A percentile compares a stretch with the other conserved stretches of the same genome.
Evolutionary conservation across 2,113 vertebrate species (phyloP).

Genomic region (Anhinga anhinga): DNA sequence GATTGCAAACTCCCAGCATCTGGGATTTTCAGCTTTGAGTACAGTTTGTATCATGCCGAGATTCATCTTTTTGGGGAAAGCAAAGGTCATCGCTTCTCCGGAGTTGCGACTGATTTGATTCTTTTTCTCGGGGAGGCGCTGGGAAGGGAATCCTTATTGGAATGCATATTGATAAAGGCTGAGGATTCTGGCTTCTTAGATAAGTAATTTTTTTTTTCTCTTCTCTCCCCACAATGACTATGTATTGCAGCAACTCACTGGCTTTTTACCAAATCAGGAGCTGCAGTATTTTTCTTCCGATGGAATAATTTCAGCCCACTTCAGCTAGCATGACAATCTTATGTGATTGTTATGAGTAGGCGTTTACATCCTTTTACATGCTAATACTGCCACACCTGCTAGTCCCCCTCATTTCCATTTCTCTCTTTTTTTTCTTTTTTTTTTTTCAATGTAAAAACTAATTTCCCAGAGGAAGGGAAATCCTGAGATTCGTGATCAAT

Average conservation of each 20-base stretch:
- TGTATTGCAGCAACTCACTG: conserved; percentile 81
- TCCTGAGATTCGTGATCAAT: conserved; percentile 44
- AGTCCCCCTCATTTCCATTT: conserved; percentile 68
- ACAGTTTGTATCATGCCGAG: conserved; percentile 61
- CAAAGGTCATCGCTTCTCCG: conserved; percentile 27
- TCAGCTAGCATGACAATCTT: conserved; percentile 77
- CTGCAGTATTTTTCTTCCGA: conserved; percentile 78
- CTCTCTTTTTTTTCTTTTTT: background rate
- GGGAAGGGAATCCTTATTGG: conserved; percentile 56
- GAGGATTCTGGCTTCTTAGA: conserved; percentile 63
- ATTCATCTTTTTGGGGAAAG: conserved; percentile 27
- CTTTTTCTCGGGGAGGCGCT: conserved; percentile 32
- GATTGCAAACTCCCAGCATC: conserved; percentile 57
- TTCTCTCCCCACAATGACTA: conserved; percentile 72
- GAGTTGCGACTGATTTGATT: conserved; percentile 13
- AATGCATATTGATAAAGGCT: conserved; percentile 66
- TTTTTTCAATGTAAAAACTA: conserved; percentile 14
- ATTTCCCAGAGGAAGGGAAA: conserved; percentile 61
- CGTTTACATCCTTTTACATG: conserved; percentile 79
- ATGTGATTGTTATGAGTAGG: conserved; percentile 79
- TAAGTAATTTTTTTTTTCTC: conserved; percentile 49
- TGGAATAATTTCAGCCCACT: conserved; percentile 78
- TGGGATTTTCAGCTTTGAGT: conserved; percentile 59
- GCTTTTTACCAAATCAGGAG: conserved; percentile 79
- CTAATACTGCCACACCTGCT: conserved; percentile 79